Evolutionary conservation across 1,140 invertebrate species (phyloP).

Genomic region (Cotesia glomerata): DNA sequence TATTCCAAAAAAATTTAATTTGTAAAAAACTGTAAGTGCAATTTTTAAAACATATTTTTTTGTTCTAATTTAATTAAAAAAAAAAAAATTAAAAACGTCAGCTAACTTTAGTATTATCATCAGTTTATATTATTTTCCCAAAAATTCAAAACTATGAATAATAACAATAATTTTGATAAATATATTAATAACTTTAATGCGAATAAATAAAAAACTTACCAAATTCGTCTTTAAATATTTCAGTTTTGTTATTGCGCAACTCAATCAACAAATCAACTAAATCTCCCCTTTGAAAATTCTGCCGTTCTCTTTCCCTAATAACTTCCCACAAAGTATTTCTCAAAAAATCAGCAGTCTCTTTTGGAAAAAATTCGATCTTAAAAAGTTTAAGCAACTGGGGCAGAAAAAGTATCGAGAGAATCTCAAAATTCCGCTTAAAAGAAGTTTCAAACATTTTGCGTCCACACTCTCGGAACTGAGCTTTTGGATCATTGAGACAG

Average conservation of each 20-base stretch:
- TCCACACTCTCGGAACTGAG: slow-evolving; percentile 46
- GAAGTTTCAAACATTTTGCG: slow-evolving; percentile 45
- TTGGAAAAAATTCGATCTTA: slow-evolving; percentile 38
- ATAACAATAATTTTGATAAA: no score
- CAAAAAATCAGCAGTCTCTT: slow-evolving; percentile 45
- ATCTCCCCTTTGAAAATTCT: slow-evolving; percentile 51
- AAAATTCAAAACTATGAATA: no score
- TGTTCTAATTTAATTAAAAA: no score
- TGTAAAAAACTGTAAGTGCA: no score
- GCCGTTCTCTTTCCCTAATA: slow-evolving; percentile 45
- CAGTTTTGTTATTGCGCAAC: slow-evolving; percentile 40
- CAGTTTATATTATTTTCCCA: no score
- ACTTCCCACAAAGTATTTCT: slow-evolving; percentile 48
- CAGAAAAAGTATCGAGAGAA: slow-evolving; percentile 52
- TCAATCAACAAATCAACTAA: slow-evolving; percentile 61
- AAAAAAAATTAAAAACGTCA: no score
- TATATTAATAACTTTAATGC: no score
- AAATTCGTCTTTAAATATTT: slow-evolving; percentile 16
- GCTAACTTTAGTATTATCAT: no score
- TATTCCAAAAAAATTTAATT: no score
- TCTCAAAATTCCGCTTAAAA: slow-evolving; percentile 40
- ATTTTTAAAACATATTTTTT: no score
- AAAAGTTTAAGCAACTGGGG: slow-evolving; percentile 42
- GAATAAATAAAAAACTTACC: slow-evolving; percentile 24
- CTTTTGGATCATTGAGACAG: slow-evolving; percentile 61